These are phyloP conservation scores for Cataglyphis hispanica DNA, from an alignment of 1,140 invertebrate genomes.

Conservation along the genomic window DNA sequence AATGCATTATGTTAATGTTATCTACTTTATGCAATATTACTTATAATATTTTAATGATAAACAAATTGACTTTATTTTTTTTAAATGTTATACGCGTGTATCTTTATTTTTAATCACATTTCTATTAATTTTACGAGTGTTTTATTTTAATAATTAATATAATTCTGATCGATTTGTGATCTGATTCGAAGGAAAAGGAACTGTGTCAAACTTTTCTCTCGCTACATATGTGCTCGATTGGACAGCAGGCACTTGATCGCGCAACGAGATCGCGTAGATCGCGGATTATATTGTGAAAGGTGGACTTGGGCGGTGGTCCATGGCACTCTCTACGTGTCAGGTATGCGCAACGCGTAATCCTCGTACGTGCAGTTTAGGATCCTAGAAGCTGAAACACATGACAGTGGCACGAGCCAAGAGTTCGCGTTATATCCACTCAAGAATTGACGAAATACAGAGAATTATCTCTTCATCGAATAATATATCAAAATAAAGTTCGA, in stretches of 20 bases:
- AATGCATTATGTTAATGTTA: background rate
- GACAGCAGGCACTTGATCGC: constrained; percentile 38
- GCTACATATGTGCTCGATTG: constrained; percentile 6
- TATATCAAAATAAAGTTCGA: background rate
- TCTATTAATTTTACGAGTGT: background rate
- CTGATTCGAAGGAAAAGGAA: background rate
- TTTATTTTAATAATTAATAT: background rate
- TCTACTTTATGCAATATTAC: background rate
- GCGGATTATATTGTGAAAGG: constrained; percentile 76
- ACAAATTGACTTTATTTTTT: background rate
- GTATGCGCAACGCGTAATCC: constrained; percentile 68
- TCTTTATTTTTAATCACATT: background rate
- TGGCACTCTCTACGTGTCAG: constrained; percentile 69
- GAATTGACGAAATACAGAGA: background rate
- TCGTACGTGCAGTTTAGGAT: constrained; percentile 60
- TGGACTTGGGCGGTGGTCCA: constrained; percentile 72
- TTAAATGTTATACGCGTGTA: background rate
- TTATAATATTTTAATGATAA: background rate
- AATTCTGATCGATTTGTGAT: background rate
- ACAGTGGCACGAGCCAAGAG: constrained; percentile 53
- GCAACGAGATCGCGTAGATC: constrained; percentile 52
- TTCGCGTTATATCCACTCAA: constrained; percentile 67
- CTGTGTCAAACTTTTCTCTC: constrained; percentile 9
- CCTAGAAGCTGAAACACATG: constrained; percentile 39
- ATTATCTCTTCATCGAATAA: background rate